These are phyloP conservation scores for Platysternon megacephalum DNA, from an alignment of 2,113 vertebrate species.

Conservation along the genomic window DNA sequence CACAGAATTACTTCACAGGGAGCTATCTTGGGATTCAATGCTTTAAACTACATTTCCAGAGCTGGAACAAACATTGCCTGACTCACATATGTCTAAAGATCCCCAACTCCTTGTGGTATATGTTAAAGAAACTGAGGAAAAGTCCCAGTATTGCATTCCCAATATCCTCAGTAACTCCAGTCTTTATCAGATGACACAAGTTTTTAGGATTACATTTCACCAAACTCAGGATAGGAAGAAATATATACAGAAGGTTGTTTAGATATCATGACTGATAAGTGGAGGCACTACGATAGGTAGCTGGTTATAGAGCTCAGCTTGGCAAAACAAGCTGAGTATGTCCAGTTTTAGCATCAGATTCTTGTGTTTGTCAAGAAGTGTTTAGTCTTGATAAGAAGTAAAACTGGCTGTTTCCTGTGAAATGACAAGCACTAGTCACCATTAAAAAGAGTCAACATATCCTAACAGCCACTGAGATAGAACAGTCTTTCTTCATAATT, in stretches of 20 bases:
- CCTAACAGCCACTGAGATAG: neutral
- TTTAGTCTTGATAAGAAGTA: conserved; percentile 32
- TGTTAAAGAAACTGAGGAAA: neutral
- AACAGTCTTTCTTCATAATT: neutral
- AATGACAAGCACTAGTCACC: neutral
- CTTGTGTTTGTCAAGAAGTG: neutral
- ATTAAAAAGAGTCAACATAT: conserved; percentile 35
- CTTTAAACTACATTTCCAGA: neutral
- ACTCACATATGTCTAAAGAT: neutral
- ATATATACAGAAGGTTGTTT: neutral
- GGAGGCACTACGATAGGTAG: neutral
- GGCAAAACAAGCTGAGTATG: neutral
- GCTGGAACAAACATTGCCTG: conserved; percentile 8
- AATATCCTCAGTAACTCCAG: neutral
- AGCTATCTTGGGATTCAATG: neutral
- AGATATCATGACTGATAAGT: neutral
- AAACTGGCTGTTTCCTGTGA: conserved; percentile 3
- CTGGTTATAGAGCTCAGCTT: neutral
- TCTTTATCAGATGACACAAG: neutral
- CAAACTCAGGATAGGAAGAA: neutral
- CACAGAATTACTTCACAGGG: neutral
- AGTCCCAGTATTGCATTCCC: neutral
- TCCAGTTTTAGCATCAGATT: conserved; percentile 32
- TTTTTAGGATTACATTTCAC: neutral
- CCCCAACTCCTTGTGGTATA: neutral